Conservation (phyloP, 2,888 invertebrate genomes). For the Zeuzera pyrina region DNA sequence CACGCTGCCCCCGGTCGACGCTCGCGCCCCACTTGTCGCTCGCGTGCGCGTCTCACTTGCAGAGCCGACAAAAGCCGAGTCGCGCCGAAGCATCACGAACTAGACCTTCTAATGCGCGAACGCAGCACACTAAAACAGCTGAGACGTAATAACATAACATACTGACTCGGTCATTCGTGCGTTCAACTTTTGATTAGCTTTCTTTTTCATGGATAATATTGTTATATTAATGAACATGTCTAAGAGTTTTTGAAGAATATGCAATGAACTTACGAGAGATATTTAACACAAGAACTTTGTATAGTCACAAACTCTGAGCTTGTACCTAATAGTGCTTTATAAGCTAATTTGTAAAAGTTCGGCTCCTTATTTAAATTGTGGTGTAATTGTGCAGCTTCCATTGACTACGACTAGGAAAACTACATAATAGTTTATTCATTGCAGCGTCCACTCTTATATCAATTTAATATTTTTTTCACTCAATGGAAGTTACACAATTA, state of each 20-base stretch:
- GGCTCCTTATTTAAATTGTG: too few species aligned
- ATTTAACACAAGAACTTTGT: neutral
- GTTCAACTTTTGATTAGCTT: constrained; percentile 72
- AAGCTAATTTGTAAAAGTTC: too few species aligned
- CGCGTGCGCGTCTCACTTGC: constrained; percentile 46
- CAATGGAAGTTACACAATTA: too few species aligned
- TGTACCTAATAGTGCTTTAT: too few species aligned
- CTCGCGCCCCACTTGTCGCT: constrained; percentile 74
- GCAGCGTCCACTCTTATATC: too few species aligned
- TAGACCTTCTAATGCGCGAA: constrained; percentile 64
- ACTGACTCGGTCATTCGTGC: constrained; percentile 74
- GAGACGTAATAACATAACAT: constrained; percentile 71
- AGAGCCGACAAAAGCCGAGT: constrained; percentile 41
- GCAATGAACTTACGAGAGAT: too few species aligned
- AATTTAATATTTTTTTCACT: too few species aligned
- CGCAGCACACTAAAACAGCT: constrained; percentile 65
- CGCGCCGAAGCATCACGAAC: constrained; percentile 54
- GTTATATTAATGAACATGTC: constrained; percentile 23
- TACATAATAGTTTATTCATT: too few species aligned
- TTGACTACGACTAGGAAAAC: too few species aligned
- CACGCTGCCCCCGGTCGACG: constrained; percentile 85
- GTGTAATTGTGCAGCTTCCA: too few species aligned
- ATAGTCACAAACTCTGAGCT: too few species aligned
- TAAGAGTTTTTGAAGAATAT: too few species aligned
- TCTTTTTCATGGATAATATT: constrained; percentile 60